Conservation (phyloP, 2,888 invertebrate genomes). For the Caenorhabditis plicata region DNA sequence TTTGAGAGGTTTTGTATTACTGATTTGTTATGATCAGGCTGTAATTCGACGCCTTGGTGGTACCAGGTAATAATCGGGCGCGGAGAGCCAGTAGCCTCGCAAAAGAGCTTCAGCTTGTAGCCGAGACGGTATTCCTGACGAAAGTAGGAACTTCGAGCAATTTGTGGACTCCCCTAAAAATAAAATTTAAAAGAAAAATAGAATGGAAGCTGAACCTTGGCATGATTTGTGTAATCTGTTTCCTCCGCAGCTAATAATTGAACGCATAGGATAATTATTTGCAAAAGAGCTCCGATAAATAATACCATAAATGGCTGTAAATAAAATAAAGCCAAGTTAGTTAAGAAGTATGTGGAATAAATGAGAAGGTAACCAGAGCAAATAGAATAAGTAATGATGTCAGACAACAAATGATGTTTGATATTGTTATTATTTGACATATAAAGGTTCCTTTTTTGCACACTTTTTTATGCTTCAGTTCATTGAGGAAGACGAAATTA, state of each 20-base stretch:
- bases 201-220: neutral
- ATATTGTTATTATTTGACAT: too few species aligned
- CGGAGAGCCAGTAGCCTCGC: constrained; percentile 84
- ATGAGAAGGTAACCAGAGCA: neutral
- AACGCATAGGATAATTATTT: too few species aligned
- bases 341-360: neutral
- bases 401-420: too few species aligned
- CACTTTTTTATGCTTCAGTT: too few species aligned
- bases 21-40: constrained; percentile 64
- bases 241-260: neutral
- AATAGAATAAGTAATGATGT: neutral
- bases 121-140: constrained; percentile 71
- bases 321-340: neutral
- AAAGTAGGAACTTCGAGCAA: constrained; percentile 43
- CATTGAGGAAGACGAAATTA: too few species aligned
- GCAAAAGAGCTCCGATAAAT: too few species aligned
- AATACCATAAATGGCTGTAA: too few species aligned
- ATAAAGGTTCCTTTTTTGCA: too few species aligned
- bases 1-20: constrained; percentile 5
- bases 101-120: constrained; percentile 87
- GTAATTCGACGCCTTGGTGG: constrained; percentile 87
- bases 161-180: constrained; percentile 40
- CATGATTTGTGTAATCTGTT: constrained; percentile 17
- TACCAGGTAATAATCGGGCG: constrained; percentile 89
- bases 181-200: neutral